Base-by-base conservation (phyloP, 2,888 invertebrate genomes). In the Dusona sp. region DNA sequence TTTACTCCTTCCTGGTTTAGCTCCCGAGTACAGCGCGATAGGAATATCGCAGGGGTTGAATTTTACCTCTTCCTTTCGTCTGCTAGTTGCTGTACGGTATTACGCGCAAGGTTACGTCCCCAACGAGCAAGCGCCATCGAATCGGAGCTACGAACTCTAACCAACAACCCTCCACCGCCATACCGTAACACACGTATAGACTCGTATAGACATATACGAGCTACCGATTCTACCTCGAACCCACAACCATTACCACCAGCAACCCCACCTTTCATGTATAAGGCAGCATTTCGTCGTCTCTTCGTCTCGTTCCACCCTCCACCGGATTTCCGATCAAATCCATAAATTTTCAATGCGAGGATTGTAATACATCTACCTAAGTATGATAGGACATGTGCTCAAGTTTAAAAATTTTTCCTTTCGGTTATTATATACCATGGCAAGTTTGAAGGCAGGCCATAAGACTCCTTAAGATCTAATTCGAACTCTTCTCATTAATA, bases 41-140 rank as follows among this genome's bases (percentile, higher is more conserved):
- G 84, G 79, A 74, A 86, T 86, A 86, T 84, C 84, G 72, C 81
- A 74, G 84, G 86, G 86, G 86, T 84, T 86, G 84, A 84, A 84
- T 86, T 79, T 84, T 70, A 70, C 81, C 84, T 82, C 82, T 81
- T 84, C 80, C 84, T 84, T 84, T 65, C 78, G 75, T 75, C 75
- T 48, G 80, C 61, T 74, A 64, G 86, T 80, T 68, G 72, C 77
- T 70, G 64, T 79, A 81, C 81, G 84, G 78, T 73, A 74, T 86
- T 86, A 86, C 86, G 84, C 81, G 84, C 78, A 86, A 86, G 81
- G 86, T 86, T 84, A 81, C 86, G 84, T 84, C 86, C 86, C 86
- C 86, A 81, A 84, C 84, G 78, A 86, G 81, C 87, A 84, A 82
- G 87, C 87, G 79, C 84, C 84, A 79, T 81, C 87, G 85, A 85